Base-by-base conservation (phyloP, 2,113 vertebrate species). In the Bucco capensis region DNA sequence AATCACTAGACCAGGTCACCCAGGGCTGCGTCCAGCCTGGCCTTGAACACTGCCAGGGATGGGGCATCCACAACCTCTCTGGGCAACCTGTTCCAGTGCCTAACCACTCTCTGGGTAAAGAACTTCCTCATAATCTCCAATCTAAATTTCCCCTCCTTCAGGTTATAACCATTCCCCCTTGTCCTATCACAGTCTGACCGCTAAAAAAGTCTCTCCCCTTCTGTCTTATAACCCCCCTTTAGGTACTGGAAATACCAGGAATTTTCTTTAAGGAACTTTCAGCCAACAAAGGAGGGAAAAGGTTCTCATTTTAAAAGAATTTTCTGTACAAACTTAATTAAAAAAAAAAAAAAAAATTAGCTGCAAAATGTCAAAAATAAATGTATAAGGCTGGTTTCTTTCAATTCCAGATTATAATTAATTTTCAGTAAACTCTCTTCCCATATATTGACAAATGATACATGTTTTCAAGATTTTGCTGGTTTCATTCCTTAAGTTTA, bases 341-440 rank as follows among this genome's bases (percentile, higher is more conserved):
- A 2, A 33, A 35, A 46, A 56, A 25, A 25, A 38, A 11, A 33
- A 28, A 30, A 42, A 42, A 42, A 42, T n/a, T n/a, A n/a, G n/a
- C n/a, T 15, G 30, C 4, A 42, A 4, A 56, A 38, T 25, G 4
- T 23, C 42, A 56, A 65, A 75, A 74, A 47, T 13, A 31, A 50
- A 19, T 31, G 0, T 35, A 2, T 7, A 64, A 38, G 2, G 5
- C 23, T 49, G 12, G 0, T 66, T 77, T 57, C 12, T 33, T 77
- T 25, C n/a, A 71, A 64, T n/a, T 71, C 19, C 12, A 37, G 10
- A 5, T 64, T 57, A 9, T n/a, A n/a, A 42, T 44, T 38, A 4
- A 9, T 57, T 64, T 64, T 44, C 12, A 57, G 27, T 31, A 70
- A 70, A 46, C 8, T 6, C 25, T 12, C 25, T 69, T 69, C 21